A percentile compares a stretch with the other conserved stretches of the same genome.
Evolutionary conservation across 2,888 invertebrate species (phyloP).

Genomic region (Ypsolopha sequella): DNA sequence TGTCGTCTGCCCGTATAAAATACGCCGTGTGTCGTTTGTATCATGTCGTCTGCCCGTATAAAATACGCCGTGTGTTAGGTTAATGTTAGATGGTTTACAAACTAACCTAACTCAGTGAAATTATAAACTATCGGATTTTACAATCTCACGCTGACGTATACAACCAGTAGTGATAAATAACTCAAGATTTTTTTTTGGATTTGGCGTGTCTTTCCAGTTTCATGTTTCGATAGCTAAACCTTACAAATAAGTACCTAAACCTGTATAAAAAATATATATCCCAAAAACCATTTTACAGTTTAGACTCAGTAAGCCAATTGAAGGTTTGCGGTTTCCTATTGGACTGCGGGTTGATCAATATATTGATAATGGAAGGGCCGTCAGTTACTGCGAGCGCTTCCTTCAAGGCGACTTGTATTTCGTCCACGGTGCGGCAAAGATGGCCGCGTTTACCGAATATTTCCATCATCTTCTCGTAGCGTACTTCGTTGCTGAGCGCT

Average conservation of each 20-base stretch:
- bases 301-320: slow-evolving; percentile 93
- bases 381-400: slow-evolving; percentile 76
- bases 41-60: too few relatives aligned
- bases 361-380: slow-evolving; percentile 89
- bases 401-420: slow-evolving; percentile 79
- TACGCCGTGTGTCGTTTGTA: too few relatives aligned
- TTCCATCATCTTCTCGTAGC: slow-evolving; percentile 92
- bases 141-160: too few relatives aligned
- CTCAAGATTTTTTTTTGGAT: neutral
- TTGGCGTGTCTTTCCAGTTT: too few relatives aligned
- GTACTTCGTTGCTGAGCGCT: slow-evolving; percentile 80
- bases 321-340: slow-evolving; percentile 93
- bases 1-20: too few relatives aligned
- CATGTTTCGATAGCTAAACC: too few relatives aligned
- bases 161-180: too few relatives aligned
- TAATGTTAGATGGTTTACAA: too few relatives aligned
- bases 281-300: slow-evolving; percentile 69
- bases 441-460: slow-evolving; percentile 87
- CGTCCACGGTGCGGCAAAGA: slow-evolving; percentile 82
- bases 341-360: slow-evolving; percentile 89
- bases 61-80: too few relatives aligned
- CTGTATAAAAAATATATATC: neutral
- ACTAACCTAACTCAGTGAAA: too few relatives aligned
- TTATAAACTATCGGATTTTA: too few relatives aligned
- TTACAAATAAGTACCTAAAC: neutral